These are phyloP conservation scores for Lanistes nyassanus DNA, from an alignment of 1,140 invertebrate genomes.

Conservation along the genomic window DNA sequence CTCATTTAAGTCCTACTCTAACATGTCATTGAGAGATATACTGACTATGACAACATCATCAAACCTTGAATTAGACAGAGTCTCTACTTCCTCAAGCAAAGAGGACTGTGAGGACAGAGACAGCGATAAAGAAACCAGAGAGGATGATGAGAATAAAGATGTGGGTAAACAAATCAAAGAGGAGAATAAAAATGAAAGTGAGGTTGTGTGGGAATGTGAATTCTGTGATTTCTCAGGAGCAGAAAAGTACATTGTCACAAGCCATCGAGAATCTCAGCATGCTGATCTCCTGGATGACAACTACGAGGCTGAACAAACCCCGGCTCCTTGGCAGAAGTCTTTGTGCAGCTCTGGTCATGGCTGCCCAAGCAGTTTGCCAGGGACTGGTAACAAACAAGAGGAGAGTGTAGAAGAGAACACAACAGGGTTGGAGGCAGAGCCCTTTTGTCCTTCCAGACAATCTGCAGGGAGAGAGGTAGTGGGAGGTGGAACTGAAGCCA, in stretches of 20 bases:
- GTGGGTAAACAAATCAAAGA: not conserved
- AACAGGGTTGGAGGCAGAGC: no score
- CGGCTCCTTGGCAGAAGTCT: no score
- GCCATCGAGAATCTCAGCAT: constrained; percentile 5
- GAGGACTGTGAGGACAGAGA: not conserved
- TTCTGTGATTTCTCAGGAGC: constrained; percentile 14
- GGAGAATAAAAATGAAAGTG: not conserved
- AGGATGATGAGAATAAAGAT: not conserved
- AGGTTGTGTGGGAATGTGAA: constrained; percentile 23
- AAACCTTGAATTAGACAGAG: not conserved
- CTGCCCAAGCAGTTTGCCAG: no score
- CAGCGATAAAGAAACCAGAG: not conserved
- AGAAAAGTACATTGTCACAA: not conserved
- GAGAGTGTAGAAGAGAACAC: no score
- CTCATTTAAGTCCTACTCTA: constrained; percentile 16
- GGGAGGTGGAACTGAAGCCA: no score
- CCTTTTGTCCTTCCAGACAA: no score
- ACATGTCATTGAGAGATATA: constrained; percentile 20
- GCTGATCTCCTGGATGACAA: not conserved
- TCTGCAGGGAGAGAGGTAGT: no score
- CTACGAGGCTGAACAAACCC: no score
- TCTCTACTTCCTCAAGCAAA: no score
- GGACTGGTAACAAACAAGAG: no score
- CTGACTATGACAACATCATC: constrained; percentile 1
- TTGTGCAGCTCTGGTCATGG: no score